phyloP scores from a whole-genome alignment of 2,888 invertebrate genomes.

The Rotaria sp. region DNA sequence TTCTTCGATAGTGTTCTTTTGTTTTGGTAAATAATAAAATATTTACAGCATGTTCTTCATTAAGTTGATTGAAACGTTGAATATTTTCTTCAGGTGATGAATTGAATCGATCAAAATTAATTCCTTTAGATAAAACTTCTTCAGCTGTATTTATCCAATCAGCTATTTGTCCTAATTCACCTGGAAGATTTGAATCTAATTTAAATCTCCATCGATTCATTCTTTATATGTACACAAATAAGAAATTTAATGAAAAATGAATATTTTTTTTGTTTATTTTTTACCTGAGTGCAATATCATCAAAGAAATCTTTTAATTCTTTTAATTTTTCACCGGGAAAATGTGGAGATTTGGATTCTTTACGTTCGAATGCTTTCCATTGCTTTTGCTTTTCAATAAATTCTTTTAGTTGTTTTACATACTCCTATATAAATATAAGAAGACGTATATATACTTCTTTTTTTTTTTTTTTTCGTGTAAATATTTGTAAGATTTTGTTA shows the following conservation, averaged over 20 bases:
- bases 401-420: background rate
- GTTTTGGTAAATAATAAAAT: too few species aligned
- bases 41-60: background rate
- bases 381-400: slow-evolving; percentile 17
- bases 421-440: background rate
- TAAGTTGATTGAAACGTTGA: background rate
- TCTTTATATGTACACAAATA: background rate
- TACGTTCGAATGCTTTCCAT: slow-evolving; percentile 15
- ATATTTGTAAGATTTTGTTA: background rate
- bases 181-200: slow-evolving; percentile 75
- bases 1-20: too few species aligned
- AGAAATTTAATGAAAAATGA: too few species aligned
- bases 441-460: too few species aligned
- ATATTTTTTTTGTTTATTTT: too few species aligned
- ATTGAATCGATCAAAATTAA: slow-evolving; percentile 37
- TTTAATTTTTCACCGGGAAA: slow-evolving; percentile 26
- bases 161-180: slow-evolving; percentile 74
- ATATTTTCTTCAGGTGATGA: background rate
- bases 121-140: slow-evolving; percentile 47
- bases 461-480: background rate
- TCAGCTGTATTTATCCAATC: slow-evolving; percentile 79
- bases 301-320: slow-evolving; percentile 2
- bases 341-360: background rate
- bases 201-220: slow-evolving; percentile 71
- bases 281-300: background rate